These are phyloP conservation scores for Lota lota DNA, from an alignment of 2,113 vertebrate species.

Conservation along the genomic window DNA sequence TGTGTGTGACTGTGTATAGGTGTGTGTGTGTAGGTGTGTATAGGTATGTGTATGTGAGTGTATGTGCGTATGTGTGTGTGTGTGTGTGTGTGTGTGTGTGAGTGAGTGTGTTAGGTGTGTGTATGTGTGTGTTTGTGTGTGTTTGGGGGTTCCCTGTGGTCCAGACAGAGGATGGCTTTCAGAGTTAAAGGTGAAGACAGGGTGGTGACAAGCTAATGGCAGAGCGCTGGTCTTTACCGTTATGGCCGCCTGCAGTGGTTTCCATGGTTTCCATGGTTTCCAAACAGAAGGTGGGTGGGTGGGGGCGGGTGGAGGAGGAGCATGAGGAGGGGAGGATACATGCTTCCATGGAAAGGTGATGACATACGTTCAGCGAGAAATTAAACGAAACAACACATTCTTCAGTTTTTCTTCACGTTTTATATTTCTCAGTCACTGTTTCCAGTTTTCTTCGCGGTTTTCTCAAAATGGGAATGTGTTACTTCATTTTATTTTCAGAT, in stretches of 20 bases:
- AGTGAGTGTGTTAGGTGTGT: background rate
- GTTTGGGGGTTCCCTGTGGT: background rate
- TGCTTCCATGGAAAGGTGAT: background rate
- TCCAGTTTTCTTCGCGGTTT: too few relatives aligned
- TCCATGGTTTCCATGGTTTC: background rate
- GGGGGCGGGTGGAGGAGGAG: background rate
- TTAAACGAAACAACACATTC: too few relatives aligned
- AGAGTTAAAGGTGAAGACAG: slow-evolving; percentile 15
- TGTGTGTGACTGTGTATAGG: background rate
- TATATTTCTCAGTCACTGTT: too few relatives aligned
- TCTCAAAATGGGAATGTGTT: too few relatives aligned
- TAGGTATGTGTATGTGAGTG: background rate
- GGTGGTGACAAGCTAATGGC: slow-evolving; percentile 26
- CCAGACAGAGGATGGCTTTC: slow-evolving; percentile 7
- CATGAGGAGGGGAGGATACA: background rate
- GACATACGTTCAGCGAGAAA: background rate
- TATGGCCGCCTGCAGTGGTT: slow-evolving; percentile 13
- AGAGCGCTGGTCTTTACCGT: background rate
- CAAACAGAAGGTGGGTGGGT: background rate
- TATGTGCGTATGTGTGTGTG: background rate
- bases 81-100: background rate
- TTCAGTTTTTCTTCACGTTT: too few relatives aligned
- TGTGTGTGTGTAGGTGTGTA: background rate
- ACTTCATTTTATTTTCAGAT: too few relatives aligned
- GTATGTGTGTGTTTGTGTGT: background rate